Base-by-base conservation (phyloP, 2,797 vertebrate species). In the Philypnodon macrostomus region DNA sequence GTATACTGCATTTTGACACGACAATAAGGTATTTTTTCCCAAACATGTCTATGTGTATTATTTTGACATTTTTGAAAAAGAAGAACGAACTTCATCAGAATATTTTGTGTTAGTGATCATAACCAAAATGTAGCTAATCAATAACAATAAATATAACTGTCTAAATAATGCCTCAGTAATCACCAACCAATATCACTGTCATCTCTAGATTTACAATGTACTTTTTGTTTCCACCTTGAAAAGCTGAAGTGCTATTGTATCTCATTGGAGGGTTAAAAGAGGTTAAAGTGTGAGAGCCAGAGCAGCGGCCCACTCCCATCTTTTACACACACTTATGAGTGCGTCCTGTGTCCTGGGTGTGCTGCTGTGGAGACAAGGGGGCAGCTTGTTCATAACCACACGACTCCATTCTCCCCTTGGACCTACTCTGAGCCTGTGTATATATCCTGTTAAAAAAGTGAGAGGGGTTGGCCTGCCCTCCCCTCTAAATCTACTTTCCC, bases 271-370 rank as follows among this genome's bases (percentile, higher is more conserved):
- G 44, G 59, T 54, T 70, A 63, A 69, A 69, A 68, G 49, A 38
- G 50, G 37, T 58, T 67, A 61, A 62, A 47, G 51, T 59, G 44
- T 58, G 61, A 61, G 59, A 73, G 65, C 50, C 60, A 51, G 50
- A 57, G 57, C 58, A 55, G 49, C 57, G 62, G 54, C 59, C 53
- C 50, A 55, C 37, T 69, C 58, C 63, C 59, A 41, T 39, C 26
- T 42, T 47, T 67, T 18, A 30, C 58, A 4, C 11, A 30, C 46
- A 47, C 37, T 27, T 31, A n/a, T 19, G 14, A 44, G 29, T 38
- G 48, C 17, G 31, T 38, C 27, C n/a, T 23, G 42, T 16, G 29
- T 27, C n/a, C n/a, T n/a, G n/a, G n/a, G 30, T 24, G 18, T 40
- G 6, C 40, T 21, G 37, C 30, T 42, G 46, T 58, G 53, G 41